phyloP scores from a whole-genome alignment of 2,797 vertebrate genomes.

The Anguilla obscura region DNA sequence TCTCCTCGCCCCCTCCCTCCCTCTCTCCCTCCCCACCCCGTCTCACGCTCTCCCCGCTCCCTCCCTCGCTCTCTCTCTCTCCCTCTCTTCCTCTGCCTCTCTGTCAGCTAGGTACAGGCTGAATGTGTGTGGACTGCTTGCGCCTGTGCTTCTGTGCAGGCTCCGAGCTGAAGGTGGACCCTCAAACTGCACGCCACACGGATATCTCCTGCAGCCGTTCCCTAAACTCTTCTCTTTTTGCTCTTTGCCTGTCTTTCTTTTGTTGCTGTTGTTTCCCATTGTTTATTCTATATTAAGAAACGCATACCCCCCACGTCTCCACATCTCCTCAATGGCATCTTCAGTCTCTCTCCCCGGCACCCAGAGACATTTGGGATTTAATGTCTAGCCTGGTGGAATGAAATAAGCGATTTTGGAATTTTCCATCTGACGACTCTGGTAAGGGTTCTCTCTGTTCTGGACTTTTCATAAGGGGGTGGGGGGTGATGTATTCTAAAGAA shows the following conservation, averaged over 20 bases:
- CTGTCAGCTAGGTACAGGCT: slow-evolving; percentile 40
- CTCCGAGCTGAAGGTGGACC: slow-evolving; percentile 61
- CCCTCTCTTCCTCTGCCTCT: slow-evolving; percentile 45
- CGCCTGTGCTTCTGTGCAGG: slow-evolving; percentile 55
- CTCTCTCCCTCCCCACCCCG: slow-evolving; percentile 53
- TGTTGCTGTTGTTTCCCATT: not conserved
- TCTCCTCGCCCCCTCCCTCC: not conserved
- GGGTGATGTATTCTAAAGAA: slow-evolving; percentile 29
- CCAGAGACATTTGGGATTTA: slow-evolving; percentile 71
- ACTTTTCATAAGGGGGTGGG: slow-evolving; percentile 55
- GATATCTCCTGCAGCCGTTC: slow-evolving; percentile 51
- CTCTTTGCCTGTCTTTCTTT: slow-evolving; percentile 16
- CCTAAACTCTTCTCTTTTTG: slow-evolving; percentile 34
- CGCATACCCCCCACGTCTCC: slow-evolving; percentile 43
- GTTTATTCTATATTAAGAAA: slow-evolving; percentile 43
- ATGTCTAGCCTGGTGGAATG: slow-evolving; percentile 66
- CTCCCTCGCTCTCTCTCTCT: slow-evolving; percentile 41
- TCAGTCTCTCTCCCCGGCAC: slow-evolving; percentile 52
- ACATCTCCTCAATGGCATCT: slow-evolving; percentile 65
- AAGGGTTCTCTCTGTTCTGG: slow-evolving; percentile 55
- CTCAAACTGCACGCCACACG: slow-evolving; percentile 64
- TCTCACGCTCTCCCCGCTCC: slow-evolving; percentile 50
- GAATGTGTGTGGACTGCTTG: slow-evolving; percentile 51
- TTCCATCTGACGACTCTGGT: slow-evolving; percentile 65
- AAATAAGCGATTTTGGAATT: slow-evolving; percentile 64